These are phyloP conservation scores for fruit fly (Drosophila melanogaster) DNA, from an alignment of 1,140 invertebrate species.

Conservation along the genomic window Release_6_plus_ISO1_MT NT_037436.4:10072501-10073000, in stretches of 20 bases:
- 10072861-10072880: conserved; percentile 3
- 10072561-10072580: conserved; percentile 26
- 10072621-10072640: conserved; percentile 42
- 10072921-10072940: conserved; percentile 2
- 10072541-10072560: conserved; percentile 68
- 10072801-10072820: conserved; percentile 71
- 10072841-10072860: conserved; percentile 42
- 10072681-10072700: conserved; percentile 42
- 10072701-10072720: conserved; percentile 54
- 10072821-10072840: conserved; percentile 34
- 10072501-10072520: conserved; percentile 66
- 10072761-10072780: conserved; percentile 50
- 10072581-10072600: conserved; percentile 27
- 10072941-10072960: background rate
- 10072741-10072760: conserved; percentile 29
- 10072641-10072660: conserved; percentile 58
- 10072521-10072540: conserved; percentile 51
- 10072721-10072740: conserved; percentile 64
- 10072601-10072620: conserved; percentile 17
- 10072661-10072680: conserved; percentile 58
- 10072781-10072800: conserved; percentile 72
- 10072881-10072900: conserved; percentile 30
- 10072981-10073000: background rate
- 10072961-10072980: background rate
- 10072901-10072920: conserved; percentile 15